These are phyloP conservation scores for Harpagus bidentatus DNA, from an alignment of 2,113 vertebrate species.

Conservation along the genomic window DNA sequence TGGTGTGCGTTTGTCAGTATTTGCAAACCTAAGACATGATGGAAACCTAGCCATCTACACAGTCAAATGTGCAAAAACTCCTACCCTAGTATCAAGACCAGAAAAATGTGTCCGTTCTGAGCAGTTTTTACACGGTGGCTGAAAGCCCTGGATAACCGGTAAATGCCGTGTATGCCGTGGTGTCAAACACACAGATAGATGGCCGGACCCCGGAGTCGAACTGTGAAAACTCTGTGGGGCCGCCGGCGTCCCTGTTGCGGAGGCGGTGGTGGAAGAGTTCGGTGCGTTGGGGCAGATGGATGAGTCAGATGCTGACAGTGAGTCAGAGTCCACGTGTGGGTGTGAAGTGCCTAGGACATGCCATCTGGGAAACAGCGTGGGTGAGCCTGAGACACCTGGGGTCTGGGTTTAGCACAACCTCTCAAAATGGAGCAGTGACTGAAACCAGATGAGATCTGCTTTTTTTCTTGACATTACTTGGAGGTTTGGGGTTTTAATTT, in stretches of 20 bases:
- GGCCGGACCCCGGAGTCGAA: neutral
- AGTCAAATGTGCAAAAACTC: neutral
- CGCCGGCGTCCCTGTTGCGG: neutral
- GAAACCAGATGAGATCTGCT: neutral
- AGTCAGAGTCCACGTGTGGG: neutral
- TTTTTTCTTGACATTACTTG: neutral
- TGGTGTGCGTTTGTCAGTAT: rapidly evolving
- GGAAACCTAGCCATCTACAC: neutral
- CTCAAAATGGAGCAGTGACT: neutral
- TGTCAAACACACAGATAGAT: neutral
- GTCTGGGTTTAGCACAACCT: neutral
- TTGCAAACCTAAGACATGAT: neutral
- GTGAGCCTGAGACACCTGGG: neutral
- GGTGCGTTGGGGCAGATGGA: neutral
- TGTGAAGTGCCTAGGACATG: neutral
- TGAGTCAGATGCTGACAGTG: neutral
- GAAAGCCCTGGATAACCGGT: neutral
- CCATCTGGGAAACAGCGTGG: neutral
- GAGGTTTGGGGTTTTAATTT: neutral
- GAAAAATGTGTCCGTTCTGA: neutral
- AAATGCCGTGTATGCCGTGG: neutral
- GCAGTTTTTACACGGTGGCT: neutral
- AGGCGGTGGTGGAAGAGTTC: neutral
- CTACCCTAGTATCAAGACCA: neutral
- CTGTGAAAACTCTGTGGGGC: neutral